A percentile compares a stretch with the other conserved stretches of the same genome.
Conservation (phyloP, 2,797 vertebrate genomes). For the Psittacula derbiana region DNA sequence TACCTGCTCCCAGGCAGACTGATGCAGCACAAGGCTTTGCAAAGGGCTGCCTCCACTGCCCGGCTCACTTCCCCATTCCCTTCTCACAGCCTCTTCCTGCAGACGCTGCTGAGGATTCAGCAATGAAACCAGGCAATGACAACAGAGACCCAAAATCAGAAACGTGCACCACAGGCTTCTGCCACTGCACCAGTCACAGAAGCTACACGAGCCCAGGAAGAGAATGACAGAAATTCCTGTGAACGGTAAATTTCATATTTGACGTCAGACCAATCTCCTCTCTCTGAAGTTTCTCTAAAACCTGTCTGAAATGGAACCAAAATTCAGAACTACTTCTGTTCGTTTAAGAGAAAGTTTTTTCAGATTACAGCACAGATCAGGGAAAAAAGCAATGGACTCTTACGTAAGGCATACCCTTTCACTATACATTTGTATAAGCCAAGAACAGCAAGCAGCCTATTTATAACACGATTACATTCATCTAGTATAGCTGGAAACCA, state of each 20-base stretch:
- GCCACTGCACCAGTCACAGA: background rate
- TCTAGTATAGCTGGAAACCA: slow-evolving; percentile 41
- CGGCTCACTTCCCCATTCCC: background rate
- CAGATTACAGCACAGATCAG: background rate
- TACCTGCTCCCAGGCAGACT: background rate
- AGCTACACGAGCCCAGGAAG: background rate
- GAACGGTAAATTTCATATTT: background rate
- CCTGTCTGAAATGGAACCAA: background rate
- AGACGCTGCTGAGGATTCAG: background rate
- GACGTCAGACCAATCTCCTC: background rate
- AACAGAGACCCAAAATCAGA: background rate
- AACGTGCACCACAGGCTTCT: background rate
- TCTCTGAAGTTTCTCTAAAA: background rate
- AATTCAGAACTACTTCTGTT: background rate
- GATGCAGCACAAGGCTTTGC: background rate
- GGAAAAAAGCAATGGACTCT: background rate
- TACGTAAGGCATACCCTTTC: slow-evolving; percentile 42
- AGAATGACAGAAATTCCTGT: background rate
- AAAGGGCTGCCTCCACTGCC: background rate
- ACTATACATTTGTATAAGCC: slow-evolving; percentile 43
- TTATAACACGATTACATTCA: slow-evolving; percentile 35
- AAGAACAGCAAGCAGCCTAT: slow-evolving; percentile 24
- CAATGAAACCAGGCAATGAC: background rate
- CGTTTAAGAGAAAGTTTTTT: background rate
- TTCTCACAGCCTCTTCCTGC: background rate